Conservation (phyloP, 2,888 invertebrate genomes). For the Coleophora flavipennella region DNA sequence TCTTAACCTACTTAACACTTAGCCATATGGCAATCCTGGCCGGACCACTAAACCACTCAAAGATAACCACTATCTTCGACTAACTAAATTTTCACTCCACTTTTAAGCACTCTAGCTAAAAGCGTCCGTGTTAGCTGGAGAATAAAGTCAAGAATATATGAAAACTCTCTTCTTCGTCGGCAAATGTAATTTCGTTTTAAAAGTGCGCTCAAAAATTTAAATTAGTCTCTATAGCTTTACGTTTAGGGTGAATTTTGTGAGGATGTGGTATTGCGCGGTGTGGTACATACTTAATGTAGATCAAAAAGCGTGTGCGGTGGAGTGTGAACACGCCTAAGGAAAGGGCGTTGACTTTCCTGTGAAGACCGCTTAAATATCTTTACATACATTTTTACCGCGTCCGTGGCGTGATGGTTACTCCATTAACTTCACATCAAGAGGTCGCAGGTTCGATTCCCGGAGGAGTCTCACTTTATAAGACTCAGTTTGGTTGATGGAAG, state of each 20-base stretch:
- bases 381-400: too few relatives aligned
- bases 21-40: conserved; percentile 15
- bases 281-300: not conserved
- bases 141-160: not conserved
- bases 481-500: too few relatives aligned
- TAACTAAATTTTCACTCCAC: not conserved
- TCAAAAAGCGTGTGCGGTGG: not conserved
- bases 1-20: conserved; percentile 24
- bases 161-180: not conserved
- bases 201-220: not conserved
- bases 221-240: not conserved
- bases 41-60: conserved; percentile 18
- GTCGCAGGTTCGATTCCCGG: too few relatives aligned
- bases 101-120: not conserved
- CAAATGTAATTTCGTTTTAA: not conserved
- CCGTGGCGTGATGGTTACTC: too few relatives aligned
- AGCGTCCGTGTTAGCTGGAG: too few relatives aligned
- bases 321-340: not conserved
- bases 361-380: too few relatives aligned
- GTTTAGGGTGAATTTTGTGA: conserved; percentile 1
- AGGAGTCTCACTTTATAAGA: too few relatives aligned
- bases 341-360: conserved; percentile 4
- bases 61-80: conserved; percentile 7
- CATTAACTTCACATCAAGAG: too few relatives aligned
- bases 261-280: not conserved